Base-by-base conservation (phyloP, 2,113 vertebrate genomes). In the Syngnathus floridae region DNA sequence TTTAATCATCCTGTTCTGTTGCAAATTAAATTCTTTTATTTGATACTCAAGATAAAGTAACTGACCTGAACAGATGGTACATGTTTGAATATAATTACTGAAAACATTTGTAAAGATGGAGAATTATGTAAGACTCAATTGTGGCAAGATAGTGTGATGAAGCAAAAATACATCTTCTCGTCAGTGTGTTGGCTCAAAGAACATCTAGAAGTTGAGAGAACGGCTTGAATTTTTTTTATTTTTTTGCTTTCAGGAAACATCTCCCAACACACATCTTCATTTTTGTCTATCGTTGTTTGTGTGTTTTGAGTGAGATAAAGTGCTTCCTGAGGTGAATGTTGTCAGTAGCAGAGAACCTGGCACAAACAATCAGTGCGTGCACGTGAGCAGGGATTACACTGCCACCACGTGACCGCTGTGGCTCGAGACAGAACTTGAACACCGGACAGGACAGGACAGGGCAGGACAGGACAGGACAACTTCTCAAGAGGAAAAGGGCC, bases 361-460 rank as follows among this genome's bases (percentile, higher is more conserved):
- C 66, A 69, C 69, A 76, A 75, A 77, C 77, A 74, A 75, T 71
- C 77, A 70, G 65, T 3, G 71, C 80, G 77, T 77, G 69, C 84
- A 86, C 85, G 81, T 87, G 87, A 87, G 78, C 71, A 72, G 75
- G 86, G 86, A 90, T 90, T 89, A 91, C 58, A 68, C 52, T 22
- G 73, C 77, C 51, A 82, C 82, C 84, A 89, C 79, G 86, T 90
- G 88, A 89, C 87, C 60, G 56, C 68, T 79, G 73, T 80, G 80
- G 54, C 80, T 77, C 82, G 66, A 84, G 75, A 78, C 71, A 82
- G 81, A 81, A 73, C 76, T 84, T 76, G 78, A 74, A 72, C 74
- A 76, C 79, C 72, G 83, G 75, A 77, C 57, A 66, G 71, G 64
- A 71, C 26, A 31, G 26, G 26, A 31, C 26, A 31, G 26, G 26